Base-by-base conservation (phyloP, 2,797 vertebrate genomes). In the Etheostoma nigrum region DNA sequence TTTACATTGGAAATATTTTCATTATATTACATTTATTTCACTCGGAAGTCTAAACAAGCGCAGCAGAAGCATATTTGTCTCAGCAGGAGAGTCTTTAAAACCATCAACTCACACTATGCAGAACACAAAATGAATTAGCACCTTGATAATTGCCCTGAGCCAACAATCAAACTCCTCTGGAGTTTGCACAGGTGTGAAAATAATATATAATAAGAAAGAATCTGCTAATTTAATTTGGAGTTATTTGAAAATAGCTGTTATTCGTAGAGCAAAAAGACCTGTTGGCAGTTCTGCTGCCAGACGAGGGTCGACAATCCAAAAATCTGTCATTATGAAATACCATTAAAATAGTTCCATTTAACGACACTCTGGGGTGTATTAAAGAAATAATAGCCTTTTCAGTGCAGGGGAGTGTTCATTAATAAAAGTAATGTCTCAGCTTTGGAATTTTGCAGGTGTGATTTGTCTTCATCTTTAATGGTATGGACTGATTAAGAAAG, bases 401-500 rank as follows among this genome's bases (percentile, higher is more conserved):
- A 93, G 82, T 62, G 76, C 70, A 51, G 67, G 49, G 40, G 72
- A 74, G 74, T 49, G 10, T 86, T 93, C 90, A 92, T 93, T 93
- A 91, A 92, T 89, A 88, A 78, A 87, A 90, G 72, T 89, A 87
- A 92, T 87, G 85, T 86, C 73, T 86, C 2, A 15, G 76, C 81
- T 84, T 77, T 76, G 83, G 85, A 84, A 83, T 72, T 80, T 33
- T 71, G 63, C 91, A 92, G 92, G 88, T 91, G 89, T 84, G 86
- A 94, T 93, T 93, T 92, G 90, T 94, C 93, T 92, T 92, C 85
- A 90, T 92, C 88, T 83, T 91, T 91, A 89, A 89, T 87, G 89
- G 85, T 70, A 64, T 1, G 62, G 81, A 78, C 92, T 92, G 91
- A 91, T 91, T 94, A 92, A 84, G 80, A 91, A 93, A 92, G 89